Evolutionary conservation across 2,888 invertebrate genomes (phyloP).

Genomic region (Drosophila neoperkinsi): DNA sequence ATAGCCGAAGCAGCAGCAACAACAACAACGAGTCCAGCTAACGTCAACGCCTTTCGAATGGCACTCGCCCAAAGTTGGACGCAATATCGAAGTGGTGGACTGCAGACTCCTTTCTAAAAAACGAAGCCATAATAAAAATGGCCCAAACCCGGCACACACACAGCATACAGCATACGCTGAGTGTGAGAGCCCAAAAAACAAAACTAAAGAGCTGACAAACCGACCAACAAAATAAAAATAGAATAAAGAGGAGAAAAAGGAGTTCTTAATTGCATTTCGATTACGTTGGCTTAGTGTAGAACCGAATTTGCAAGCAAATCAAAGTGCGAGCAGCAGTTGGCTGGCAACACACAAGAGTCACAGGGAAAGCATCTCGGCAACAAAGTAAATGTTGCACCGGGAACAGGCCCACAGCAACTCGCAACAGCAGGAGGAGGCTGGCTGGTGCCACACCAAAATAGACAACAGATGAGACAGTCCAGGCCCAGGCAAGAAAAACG

Average conservation of each 20-base stretch:
- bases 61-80: constrained; percentile 58
- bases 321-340: constrained; percentile 49
- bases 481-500: constrained; percentile 56
- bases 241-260: constrained; percentile 14
- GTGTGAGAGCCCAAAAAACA: constrained; percentile 31
- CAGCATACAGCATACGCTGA: background rate
- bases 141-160: constrained; percentile 26
- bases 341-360: constrained; percentile 64
- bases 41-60: constrained; percentile 80
- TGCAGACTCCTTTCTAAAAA: constrained; percentile 70
- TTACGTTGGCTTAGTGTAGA: constrained; percentile 54
- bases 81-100: constrained; percentile 20
- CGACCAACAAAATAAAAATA: constrained; percentile 29
- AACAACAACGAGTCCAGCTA: constrained; percentile 26
- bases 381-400: constrained; percentile 75
- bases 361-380: constrained; percentile 69
- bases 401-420: constrained; percentile 73
- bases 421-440: constrained; percentile 44
- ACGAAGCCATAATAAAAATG: constrained; percentile 62
- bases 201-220: constrained; percentile 38
- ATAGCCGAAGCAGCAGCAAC: constrained; percentile 10
- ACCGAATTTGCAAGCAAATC: constrained; percentile 68
- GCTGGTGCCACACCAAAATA: constrained; percentile 50
- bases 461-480: constrained; percentile 76
- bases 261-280: constrained; percentile 77